Percentiles rank a stretch among this genome's conserved stretches.
Evolutionary conservation across 2,113 vertebrate genomes (phyloP).

Genomic region (pig (Sus scrofa)): DNA sequence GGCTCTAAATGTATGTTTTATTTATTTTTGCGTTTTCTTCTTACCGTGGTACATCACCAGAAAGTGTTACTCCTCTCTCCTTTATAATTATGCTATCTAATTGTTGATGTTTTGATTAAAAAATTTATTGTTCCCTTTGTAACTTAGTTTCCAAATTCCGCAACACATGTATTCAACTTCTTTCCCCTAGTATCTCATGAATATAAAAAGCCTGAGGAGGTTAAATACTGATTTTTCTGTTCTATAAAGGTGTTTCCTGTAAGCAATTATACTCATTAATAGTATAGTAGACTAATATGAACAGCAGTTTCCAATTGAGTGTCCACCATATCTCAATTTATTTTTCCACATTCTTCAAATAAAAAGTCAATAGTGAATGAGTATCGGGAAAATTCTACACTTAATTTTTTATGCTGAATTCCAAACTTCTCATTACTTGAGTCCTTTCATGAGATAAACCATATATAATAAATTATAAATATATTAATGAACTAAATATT

Average conservation of each 20-base stretch:
- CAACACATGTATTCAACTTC: neutral
- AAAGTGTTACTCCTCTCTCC: slow-evolving; percentile 42
- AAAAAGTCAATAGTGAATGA: slow-evolving; percentile 31
- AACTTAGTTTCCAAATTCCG: neutral
- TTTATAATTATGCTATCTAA: slow-evolving; percentile 59
- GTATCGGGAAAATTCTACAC: neutral
- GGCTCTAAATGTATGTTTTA: neutral
- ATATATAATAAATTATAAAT: neutral
- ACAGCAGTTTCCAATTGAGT: neutral
- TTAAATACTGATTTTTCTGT: neutral
- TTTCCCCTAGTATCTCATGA: neutral
- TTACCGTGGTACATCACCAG: neutral
- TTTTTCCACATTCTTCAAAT: neutral
- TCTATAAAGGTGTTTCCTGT: neutral
- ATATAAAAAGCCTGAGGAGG: neutral
- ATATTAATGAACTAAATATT: neutral
- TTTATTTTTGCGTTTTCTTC: neutral
- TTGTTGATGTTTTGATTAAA: slow-evolving; percentile 68
- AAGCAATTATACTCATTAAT: neutral
- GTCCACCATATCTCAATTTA: neutral
- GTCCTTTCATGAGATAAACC: neutral
- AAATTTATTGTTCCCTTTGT: neutral
- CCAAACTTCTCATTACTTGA: neutral
- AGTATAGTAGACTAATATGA: neutral
- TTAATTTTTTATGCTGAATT: neutral